phyloP scores from a whole-genome alignment of 2,797 vertebrate genomes.

The Siniperca scherzeri region DNA sequence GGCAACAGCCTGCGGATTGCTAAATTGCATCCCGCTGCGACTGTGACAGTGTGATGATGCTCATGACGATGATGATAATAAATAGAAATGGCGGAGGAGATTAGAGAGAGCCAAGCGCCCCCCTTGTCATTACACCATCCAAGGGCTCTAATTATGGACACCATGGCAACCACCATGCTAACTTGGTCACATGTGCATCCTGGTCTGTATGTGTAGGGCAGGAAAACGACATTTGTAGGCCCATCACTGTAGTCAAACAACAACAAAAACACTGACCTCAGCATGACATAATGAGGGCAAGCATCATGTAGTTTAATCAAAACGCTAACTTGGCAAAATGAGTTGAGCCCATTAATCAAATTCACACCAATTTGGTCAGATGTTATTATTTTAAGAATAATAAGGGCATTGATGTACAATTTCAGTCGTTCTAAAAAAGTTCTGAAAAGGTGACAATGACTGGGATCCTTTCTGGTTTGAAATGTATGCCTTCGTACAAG shows the following conservation, averaged over 20 bases:
- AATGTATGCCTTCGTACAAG: background rate
- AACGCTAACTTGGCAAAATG: slow-evolving; percentile 18
- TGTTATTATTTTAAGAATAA: slow-evolving; percentile 56
- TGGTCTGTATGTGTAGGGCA: slow-evolving; percentile 24
- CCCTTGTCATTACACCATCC: slow-evolving; percentile 84
- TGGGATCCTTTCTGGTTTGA: slow-evolving; percentile 10
- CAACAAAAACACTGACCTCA: slow-evolving; percentile 57
- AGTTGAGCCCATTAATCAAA: slow-evolving; percentile 43
- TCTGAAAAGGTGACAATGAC: slow-evolving; percentile 21
- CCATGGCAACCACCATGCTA: slow-evolving; percentile 59
- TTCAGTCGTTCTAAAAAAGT: slow-evolving; percentile 11
- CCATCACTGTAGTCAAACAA: slow-evolving; percentile 47
- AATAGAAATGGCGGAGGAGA: slow-evolving; percentile 82
- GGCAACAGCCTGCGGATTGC: slow-evolving; percentile 47
- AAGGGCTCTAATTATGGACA: slow-evolving; percentile 82
- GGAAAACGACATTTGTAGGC: slow-evolving; percentile 31
- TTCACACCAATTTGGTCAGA: slow-evolving; percentile 28
- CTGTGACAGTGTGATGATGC: slow-evolving; percentile 71
- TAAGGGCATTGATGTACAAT: slow-evolving; percentile 23
- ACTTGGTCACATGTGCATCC: slow-evolving; percentile 59
- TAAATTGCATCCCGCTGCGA: slow-evolving; percentile 78
- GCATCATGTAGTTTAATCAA: slow-evolving; percentile 21
- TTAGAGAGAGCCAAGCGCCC: slow-evolving; percentile 77
- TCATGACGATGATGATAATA: slow-evolving; percentile 80
- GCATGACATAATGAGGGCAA: slow-evolving; percentile 49